phyloP scores from a whole-genome alignment of 2,113 vertebrate species.

The Elgaria multicarinata region DNA sequence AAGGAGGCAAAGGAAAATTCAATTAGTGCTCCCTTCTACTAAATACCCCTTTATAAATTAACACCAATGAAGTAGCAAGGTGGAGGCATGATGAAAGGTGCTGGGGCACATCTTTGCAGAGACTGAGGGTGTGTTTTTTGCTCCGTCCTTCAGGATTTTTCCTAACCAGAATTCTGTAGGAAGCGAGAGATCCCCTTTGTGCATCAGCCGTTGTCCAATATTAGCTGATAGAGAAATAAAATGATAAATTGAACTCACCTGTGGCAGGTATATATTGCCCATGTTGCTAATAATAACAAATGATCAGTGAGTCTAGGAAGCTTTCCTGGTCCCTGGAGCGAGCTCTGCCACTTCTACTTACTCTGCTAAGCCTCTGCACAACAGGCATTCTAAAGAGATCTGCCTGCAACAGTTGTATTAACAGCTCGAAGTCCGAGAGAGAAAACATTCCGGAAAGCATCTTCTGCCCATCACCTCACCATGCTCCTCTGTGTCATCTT shows the following conservation, averaged over 20 bases:
- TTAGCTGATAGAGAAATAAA: neutral
- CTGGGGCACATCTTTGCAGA: neutral
- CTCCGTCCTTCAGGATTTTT: neutral
- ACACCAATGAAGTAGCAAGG: neutral
- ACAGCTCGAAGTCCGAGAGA: neutral
- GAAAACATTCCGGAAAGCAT: neutral
- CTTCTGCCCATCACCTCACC: neutral
- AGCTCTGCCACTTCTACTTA: neutral
- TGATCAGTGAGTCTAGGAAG: neutral
- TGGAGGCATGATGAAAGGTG: neutral
- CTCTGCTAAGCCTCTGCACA: neutral
- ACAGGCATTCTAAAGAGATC: neutral
- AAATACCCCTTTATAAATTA: constrained; percentile 9
- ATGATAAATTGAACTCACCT: constrained; percentile 8
- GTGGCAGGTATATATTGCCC: neutral
- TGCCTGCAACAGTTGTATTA: neutral
- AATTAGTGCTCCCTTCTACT: neutral
- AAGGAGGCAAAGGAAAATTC: neutral
- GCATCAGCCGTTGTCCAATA: neutral
- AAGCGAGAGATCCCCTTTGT: neutral
- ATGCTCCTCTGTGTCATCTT: neutral
- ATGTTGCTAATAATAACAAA: constrained; percentile 8
- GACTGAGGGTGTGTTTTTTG: neutral
- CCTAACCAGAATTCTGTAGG: neutral
- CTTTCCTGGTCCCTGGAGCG: neutral